phyloP scores from a whole-genome alignment of 2,113 vertebrate genomes.

The Pachycephala philippinensis region DNA sequence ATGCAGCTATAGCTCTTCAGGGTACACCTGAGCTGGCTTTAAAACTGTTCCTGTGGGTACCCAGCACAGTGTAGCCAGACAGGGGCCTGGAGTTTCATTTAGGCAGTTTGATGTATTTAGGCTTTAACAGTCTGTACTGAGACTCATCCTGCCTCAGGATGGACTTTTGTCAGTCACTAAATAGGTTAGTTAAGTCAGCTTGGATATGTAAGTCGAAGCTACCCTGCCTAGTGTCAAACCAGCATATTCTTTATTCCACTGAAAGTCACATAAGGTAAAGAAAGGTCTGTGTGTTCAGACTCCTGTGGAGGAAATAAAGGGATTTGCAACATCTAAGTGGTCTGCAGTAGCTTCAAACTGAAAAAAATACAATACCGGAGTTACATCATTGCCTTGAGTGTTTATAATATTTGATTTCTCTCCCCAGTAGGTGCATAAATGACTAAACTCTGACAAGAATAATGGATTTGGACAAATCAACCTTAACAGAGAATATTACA shows the following conservation, averaged over 20 bases:
- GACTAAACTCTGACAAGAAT: neutral
- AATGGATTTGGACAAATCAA: neutral
- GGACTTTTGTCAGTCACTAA: neutral
- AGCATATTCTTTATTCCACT: neutral
- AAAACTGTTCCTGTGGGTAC: neutral
- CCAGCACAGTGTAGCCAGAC: neutral
- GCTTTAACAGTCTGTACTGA: neutral
- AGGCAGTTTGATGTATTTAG: neutral
- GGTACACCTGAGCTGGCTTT: neutral
- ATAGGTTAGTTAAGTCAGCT: neutral
- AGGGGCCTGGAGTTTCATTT: neutral
- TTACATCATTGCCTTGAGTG: neutral
- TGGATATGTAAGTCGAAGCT: neutral
- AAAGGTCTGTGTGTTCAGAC: neutral
- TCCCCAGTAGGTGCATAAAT: neutral
- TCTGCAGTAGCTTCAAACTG: neutral
- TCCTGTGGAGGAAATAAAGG: neutral
- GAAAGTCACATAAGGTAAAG: neutral
- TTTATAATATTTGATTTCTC: slow-evolving; percentile 5
- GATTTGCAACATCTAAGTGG: neutral
- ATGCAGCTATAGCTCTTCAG: neutral
- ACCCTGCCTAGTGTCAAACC: neutral
- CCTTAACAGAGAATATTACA: neutral
- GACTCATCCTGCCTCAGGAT: neutral
- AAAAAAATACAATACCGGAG: neutral